A percentile compares a stretch with the other conserved stretches of the same genome.
phyloP scores from a whole-genome alignment of 2,888 invertebrate species.

The Epinotia demarniana region DNA sequence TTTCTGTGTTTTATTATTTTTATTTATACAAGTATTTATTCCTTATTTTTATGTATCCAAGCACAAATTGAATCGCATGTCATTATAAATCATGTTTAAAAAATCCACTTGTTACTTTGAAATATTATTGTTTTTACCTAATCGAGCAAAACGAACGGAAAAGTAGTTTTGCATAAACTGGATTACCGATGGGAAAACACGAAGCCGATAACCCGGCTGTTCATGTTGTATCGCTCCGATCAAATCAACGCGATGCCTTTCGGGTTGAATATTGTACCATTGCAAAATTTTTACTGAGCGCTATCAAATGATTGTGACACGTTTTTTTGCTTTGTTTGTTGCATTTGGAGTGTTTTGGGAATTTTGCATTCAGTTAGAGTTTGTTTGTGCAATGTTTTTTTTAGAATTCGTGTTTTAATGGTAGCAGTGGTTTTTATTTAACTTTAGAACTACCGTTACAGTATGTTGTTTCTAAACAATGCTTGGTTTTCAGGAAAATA shows the following conservation, averaged over 20 bases:
- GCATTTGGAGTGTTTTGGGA: background rate
- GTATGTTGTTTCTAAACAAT: too few species aligned
- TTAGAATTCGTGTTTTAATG: background rate
- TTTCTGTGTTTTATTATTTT: too few species aligned
- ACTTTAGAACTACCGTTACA: background rate
- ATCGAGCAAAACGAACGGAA: conserved; percentile 5
- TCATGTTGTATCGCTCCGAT: conserved; percentile 23
- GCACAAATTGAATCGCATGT: background rate
- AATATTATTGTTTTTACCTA: background rate
- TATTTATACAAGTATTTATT: too few species aligned
- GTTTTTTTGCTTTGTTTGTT: background rate
- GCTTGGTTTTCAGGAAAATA: too few species aligned
- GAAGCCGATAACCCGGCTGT: conserved; percentile 7
- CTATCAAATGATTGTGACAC: conserved; percentile 17
- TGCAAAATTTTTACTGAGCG: conserved; percentile 4
- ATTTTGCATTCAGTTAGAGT: conserved; percentile 12
- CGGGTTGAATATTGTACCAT: conserved; percentile 9
- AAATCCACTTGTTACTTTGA: background rate
- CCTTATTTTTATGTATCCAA: too few species aligned
- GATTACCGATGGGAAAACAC: conserved; percentile 20
- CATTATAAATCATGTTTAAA: too few species aligned
- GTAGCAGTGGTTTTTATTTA: background rate
- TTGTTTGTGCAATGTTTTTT: background rate
- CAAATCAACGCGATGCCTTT: conserved; percentile 15
- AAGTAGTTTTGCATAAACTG: conserved; percentile 17